Evolutionary conservation across 35 echinoderm and acorn worm species (phyloP), one percentile per base, ranked within the genome.

Genomic region (Holothuria glaberrima): DNA sequence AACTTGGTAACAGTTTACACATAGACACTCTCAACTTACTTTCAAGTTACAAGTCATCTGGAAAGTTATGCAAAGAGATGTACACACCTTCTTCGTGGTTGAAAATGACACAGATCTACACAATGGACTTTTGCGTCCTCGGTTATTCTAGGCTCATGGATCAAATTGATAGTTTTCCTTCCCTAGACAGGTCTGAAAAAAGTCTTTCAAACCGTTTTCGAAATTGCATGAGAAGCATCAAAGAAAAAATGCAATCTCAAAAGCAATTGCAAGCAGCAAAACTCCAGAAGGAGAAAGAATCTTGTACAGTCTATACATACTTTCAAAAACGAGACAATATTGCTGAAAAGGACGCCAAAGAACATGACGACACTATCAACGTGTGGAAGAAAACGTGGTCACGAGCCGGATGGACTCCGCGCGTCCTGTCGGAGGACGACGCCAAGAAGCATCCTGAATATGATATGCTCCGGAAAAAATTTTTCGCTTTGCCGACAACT

Each of bases 91-190:
- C 20, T 10, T 21, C 80, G 36, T 84, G 80, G 80, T 2, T 27
- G 31, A 84, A 25, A 62, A 59, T 84, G 54, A 61, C 30, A 7
- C 22, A 60, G 17, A 14, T 56, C 6, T 84, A 56, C 46, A 56
- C 80, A 12, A 59, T 84, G 52, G 80, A 84, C 32, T 84, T 84
- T 22, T 84, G 80, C 30, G 80, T 84, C 18, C 29, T 84, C 5
- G 80, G 80, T 12, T 84, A 84, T 46, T 61, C 56, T 36, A 29
- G 33, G 1, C 3, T n/a, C 14, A 61, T 84, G 9, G 26, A 27
- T 34, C 21, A 84, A 61, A 36, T 30, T 20, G 3, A 31, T 31
- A 20, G 19, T 19, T 6, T 19, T 9, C 80, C 80, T 3, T 46
- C 31, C 12, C 20, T 63, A 0, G 35, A 13, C 27, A 58, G 33